These are phyloP conservation scores for Celastrina argiolus DNA, from an alignment of 2,888 invertebrate genomes.

Conservation along the genomic window DNA sequence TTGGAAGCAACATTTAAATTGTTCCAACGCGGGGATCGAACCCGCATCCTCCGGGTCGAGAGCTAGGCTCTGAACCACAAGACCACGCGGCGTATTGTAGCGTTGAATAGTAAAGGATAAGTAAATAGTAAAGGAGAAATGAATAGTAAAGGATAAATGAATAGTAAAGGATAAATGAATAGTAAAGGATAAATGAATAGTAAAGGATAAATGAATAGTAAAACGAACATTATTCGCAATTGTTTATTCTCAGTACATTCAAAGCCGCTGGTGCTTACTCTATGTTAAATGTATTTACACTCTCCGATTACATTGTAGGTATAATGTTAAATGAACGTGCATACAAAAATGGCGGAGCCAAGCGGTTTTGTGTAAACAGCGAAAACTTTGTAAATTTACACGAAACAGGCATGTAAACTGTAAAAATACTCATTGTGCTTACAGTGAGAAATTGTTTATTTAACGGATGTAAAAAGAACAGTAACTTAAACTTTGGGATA, in stretches of 20 bases:
- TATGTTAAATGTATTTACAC: constrained; percentile 55
- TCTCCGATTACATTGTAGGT: constrained; percentile 25
- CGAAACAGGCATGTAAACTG: constrained; percentile 11
- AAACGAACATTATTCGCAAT: constrained; percentile 46
- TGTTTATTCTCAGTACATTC: constrained; percentile 72
- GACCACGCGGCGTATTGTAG: no score
- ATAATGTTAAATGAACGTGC: constrained; percentile 26
- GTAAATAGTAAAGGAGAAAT: no score
- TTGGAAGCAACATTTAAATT: no score
- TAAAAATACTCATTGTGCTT: not conserved
- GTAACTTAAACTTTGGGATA: no score
- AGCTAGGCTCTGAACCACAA: no score
- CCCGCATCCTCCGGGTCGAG: no score
- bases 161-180: not conserved
- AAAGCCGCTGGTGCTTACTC: constrained; percentile 62
- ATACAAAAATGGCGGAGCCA: constrained; percentile 31
- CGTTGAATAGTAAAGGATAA: no score
- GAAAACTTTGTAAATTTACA: constrained; percentile 23
- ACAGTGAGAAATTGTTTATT: not conserved
- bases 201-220: constrained; percentile 31
- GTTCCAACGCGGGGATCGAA: no score
- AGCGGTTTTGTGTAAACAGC: constrained; percentile 28
- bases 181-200: not conserved
- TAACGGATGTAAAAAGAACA: no score
- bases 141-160: no score